Conservation (phyloP, 2,888 invertebrate genomes). For the Stenoptilia bipunctidactyla region DNA sequence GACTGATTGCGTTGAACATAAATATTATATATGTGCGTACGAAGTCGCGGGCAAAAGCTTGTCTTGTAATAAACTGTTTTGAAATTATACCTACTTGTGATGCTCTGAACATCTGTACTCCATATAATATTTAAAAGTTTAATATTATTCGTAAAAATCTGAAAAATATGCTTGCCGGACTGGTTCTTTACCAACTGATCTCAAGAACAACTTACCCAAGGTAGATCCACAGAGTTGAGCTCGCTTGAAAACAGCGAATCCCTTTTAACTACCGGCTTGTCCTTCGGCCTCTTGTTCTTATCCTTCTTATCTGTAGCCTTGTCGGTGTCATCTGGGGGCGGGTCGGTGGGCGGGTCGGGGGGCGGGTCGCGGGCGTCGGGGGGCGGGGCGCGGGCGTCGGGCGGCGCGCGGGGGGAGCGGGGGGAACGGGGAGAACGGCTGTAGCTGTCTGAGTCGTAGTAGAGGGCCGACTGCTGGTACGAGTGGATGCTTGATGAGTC, state of each 20-base stretch:
- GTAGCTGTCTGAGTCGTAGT: slow-evolving; percentile 46
- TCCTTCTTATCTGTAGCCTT: slow-evolving; percentile 19
- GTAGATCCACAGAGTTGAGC: slow-evolving; percentile 38
- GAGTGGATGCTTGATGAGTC: slow-evolving; percentile 52
- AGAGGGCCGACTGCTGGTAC: slow-evolving; percentile 26
- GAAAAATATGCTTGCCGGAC: too few relatives aligned
- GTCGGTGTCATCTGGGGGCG: slow-evolving; percentile 17
- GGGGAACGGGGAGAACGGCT: slow-evolving; percentile 25
- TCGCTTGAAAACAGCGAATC: slow-evolving; percentile 42
- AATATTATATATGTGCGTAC: too few relatives aligned
- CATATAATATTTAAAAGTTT: too few relatives aligned
- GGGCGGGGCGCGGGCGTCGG: too few relatives aligned
- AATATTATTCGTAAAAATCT: too few relatives aligned
- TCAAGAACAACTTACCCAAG: slow-evolving; percentile 34
- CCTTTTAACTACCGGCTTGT: slow-evolving; percentile 23
- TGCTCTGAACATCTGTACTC: too few relatives aligned
- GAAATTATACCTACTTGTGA: too few relatives aligned
- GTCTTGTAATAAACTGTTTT: too few relatives aligned
- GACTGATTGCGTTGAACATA: too few relatives aligned
- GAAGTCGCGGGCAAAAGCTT: too few relatives aligned
- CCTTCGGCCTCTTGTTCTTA: slow-evolving; percentile 24
- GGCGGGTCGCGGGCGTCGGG: slow-evolving; percentile 24
- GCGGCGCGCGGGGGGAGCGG: slow-evolving; percentile 13
- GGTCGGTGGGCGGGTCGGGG: slow-evolving; percentile 13
- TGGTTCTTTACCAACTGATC: background rate